These are phyloP conservation scores for Serripes groenlandicus DNA, from an alignment of 2,888 invertebrate genomes.

Conservation along the genomic window DNA sequence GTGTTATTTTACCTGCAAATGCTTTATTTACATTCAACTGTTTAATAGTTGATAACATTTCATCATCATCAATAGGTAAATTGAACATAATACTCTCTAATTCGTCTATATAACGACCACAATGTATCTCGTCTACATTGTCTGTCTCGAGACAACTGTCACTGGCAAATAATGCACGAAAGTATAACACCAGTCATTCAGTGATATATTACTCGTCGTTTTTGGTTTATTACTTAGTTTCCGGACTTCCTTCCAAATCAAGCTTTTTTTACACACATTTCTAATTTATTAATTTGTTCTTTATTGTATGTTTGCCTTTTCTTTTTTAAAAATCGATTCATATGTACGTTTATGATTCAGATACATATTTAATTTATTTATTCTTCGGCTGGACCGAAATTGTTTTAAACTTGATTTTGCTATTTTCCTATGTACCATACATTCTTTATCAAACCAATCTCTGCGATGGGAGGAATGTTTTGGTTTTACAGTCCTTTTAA, in stretches of 20 bases:
- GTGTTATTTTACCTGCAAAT: not conserved
- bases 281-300: not conserved
- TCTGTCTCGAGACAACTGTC: not conserved
- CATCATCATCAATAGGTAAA: not conserved
- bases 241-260: not conserved
- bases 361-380: not conserved
- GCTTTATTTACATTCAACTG: constrained; percentile 4
- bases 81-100: not conserved
- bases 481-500: not conserved
- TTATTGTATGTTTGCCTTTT: not conserved
- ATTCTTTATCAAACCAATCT: constrained; percentile 15
- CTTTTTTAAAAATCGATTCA: not conserved
- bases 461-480: too few species aligned
- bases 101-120: not conserved
- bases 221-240: not conserved
- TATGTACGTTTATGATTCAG: not conserved
- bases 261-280: not conserved
- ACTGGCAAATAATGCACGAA: not conserved
- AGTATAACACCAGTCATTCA: constrained; percentile 1
- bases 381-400: not conserved
- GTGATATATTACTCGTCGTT: not conserved
- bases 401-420: not conserved
- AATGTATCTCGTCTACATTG: too few species aligned
- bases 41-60: not conserved
- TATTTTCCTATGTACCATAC: not conserved